Evolutionary conservation across 2,797 vertebrate genomes (phyloP).

Genomic region (Mallotus villosus): DNA sequence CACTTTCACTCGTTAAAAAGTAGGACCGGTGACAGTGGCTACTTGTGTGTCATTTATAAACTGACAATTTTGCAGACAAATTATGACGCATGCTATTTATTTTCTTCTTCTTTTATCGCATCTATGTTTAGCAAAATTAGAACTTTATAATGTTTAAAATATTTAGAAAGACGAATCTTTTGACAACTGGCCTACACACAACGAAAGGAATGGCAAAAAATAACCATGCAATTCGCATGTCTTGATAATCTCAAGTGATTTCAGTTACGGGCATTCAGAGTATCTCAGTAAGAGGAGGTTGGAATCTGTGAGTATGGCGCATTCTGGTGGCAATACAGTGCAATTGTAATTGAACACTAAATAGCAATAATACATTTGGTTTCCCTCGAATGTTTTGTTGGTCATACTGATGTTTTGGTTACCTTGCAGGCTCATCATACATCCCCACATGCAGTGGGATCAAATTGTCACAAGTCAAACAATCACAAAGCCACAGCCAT

Average conservation of each 20-base stretch:
- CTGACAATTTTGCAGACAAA: too few relatives aligned
- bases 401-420: neutral
- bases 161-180: too few relatives aligned
- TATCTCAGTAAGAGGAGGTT: neutral
- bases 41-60: neutral
- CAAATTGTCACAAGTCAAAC: neutral
- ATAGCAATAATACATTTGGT: too few relatives aligned
- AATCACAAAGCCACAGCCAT: conserved; percentile 19
- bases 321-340: conserved; percentile 40
- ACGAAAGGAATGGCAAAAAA: too few relatives aligned
- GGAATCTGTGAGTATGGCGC: conserved; percentile 25
- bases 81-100: too few relatives aligned
- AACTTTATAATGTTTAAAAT: too few relatives aligned
- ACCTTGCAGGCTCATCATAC: neutral
- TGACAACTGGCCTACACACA: too few relatives aligned
- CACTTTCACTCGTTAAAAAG: conserved; percentile 9
- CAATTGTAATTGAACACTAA: conserved; percentile 13
- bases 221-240: neutral
- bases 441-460: too few relatives aligned
- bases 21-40: neutral
- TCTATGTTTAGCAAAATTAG: too few relatives aligned
- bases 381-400: too few relatives aligned
- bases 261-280: neutral
- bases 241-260: neutral
- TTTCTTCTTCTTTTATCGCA: too few relatives aligned